A percentile compares a stretch with the other conserved stretches of the same genome.
phyloP scores from a whole-genome alignment of 2,888 invertebrate genomes.

The Drosophila helvetica region DNA sequence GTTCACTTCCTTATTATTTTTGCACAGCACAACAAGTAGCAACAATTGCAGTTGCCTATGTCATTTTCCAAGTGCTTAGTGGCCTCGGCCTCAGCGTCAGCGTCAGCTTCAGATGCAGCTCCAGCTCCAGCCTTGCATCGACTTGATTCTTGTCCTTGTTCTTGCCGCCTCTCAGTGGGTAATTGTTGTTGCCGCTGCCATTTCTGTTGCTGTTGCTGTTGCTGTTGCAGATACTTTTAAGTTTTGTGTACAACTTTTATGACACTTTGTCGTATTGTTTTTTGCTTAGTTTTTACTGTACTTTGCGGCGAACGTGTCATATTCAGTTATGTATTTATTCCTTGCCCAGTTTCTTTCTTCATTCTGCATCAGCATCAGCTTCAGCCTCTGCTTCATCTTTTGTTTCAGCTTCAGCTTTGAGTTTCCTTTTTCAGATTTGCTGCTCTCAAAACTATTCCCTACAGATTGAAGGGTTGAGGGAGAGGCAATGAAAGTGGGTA shows the following conservation, averaged over 20 bases:
- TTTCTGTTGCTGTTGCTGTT: conserved; percentile 20
- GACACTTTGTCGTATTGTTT: conserved; percentile 76
- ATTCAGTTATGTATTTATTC: conserved; percentile 65
- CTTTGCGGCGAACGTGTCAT: conserved; percentile 76
- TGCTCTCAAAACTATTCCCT: conserved; percentile 28
- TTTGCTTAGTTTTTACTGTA: conserved; percentile 43
- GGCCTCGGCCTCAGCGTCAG: conserved; percentile 31
- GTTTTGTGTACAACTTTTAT: conserved; percentile 78
- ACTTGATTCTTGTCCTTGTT: not conserved
- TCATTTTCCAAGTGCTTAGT: conserved; percentile 70
- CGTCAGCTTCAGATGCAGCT: conserved; percentile 10
- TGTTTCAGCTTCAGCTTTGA: conserved; percentile 59
- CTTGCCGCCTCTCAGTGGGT: conserved; percentile 48
- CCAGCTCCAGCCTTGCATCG: conserved; percentile 4
- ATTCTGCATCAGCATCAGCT: conserved; percentile 44
- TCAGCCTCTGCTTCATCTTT: conserved; percentile 40
- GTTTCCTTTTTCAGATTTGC: conserved; percentile 68
- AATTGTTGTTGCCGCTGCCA: conserved; percentile 52
- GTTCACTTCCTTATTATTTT: conserved; percentile 76
- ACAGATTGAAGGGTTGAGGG: conserved; percentile 11
- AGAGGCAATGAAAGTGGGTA: not conserved
- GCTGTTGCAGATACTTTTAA: conserved; percentile 70
- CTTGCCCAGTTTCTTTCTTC: conserved; percentile 37
- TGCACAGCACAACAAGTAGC: conserved; percentile 52
- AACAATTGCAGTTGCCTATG: conserved; percentile 71